These are phyloP conservation scores for Germaria angustata DNA, from an alignment of 2,888 invertebrate genomes.

Conservation along the genomic window DNA sequence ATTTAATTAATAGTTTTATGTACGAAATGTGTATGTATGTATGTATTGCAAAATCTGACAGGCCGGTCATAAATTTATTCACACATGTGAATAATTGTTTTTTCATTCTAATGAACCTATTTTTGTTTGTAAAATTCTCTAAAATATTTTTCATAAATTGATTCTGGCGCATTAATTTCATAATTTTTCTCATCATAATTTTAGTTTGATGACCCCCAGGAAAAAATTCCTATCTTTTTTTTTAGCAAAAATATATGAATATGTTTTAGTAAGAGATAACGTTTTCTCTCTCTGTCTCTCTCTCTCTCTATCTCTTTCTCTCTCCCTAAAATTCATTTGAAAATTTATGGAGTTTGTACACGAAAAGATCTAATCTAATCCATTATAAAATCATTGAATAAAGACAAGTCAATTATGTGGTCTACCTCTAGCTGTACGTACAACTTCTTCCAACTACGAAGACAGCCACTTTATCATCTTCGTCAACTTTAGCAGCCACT, in stretches of 20 bases:
- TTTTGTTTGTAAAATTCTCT: conserved; percentile 2
- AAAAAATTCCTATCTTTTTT: too few species aligned
- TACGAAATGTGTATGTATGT: too few species aligned
- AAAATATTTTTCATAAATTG: conserved; percentile 16
- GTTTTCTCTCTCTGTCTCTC: too few species aligned
- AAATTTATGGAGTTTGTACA: conserved; percentile 41
- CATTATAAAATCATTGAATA: conserved; percentile 64
- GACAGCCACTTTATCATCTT: conserved; percentile 37
- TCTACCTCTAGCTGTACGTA: conserved; percentile 37
- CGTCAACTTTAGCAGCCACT: conserved; percentile 7
- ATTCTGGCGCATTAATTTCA: conserved; percentile 2
- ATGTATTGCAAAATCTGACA: too few species aligned
- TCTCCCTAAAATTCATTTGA: conserved; percentile 28
- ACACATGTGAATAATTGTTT: too few species aligned
- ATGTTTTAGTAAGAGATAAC: too few species aligned
- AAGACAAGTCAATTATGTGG: conserved; percentile 61
- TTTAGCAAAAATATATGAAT: too few species aligned
- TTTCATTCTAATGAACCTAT: too few species aligned
- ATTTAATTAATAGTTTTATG: too few species aligned
- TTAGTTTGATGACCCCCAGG: conserved; percentile 36
- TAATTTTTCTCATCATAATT: conserved; percentile 3
- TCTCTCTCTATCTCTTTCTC: too few species aligned
- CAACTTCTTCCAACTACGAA: background rate
- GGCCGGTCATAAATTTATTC: too few species aligned
- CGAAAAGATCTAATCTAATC: conserved; percentile 62